A percentile compares a stretch with the other conserved stretches of the same genome.
These are phyloP conservation scores for Siniperca chuatsi DNA, from an alignment of 2,113 vertebrate genomes.

Conservation along the genomic window DNA sequence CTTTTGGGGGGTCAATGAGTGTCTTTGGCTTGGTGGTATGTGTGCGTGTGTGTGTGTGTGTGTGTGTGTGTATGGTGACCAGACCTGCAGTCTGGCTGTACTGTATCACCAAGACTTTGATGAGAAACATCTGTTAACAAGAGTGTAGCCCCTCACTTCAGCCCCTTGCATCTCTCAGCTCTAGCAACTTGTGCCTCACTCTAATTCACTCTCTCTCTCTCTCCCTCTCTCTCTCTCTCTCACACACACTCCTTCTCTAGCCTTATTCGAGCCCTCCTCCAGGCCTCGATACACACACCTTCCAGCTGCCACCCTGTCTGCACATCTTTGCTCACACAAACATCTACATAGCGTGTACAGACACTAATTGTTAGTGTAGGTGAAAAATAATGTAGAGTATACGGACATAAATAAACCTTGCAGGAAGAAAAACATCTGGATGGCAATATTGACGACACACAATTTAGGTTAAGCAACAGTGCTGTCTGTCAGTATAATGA, in stretches of 20 bases:
- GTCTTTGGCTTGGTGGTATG: constrained; percentile 65
- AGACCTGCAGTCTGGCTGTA: constrained; percentile 68
- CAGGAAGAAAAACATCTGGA: constrained; percentile 49
- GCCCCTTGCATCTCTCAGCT: constrained; percentile 64
- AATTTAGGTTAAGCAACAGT: constrained; percentile 40
- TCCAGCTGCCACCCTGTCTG: constrained; percentile 41
- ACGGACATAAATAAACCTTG: constrained; percentile 41
- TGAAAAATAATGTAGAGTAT: constrained; percentile 3
- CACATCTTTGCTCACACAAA: constrained; percentile 48
- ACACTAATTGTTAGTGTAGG: constrained; percentile 13
- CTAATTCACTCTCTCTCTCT: constrained; percentile 20
- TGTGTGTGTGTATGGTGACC: constrained; percentile 60
- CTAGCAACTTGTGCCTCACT: constrained; percentile 37
- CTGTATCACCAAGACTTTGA: constrained; percentile 69
- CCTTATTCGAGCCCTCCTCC: constrained; percentile 27
- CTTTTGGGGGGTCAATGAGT: constrained; percentile 68
- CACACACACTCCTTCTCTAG: background rate
- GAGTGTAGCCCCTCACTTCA: constrained; percentile 65
- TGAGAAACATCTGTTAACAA: constrained; percentile 85
- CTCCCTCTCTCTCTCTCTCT: background rate
- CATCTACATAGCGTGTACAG: constrained; percentile 29
- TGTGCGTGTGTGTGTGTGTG: constrained; percentile 15
- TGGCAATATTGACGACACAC: constrained; percentile 16
- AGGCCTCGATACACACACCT: constrained; percentile 16
- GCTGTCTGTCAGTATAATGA: constrained; percentile 24